These are phyloP conservation scores for Sander lucioperca DNA, from an alignment of 2,113 vertebrate genomes.

Conservation along the genomic window DNA sequence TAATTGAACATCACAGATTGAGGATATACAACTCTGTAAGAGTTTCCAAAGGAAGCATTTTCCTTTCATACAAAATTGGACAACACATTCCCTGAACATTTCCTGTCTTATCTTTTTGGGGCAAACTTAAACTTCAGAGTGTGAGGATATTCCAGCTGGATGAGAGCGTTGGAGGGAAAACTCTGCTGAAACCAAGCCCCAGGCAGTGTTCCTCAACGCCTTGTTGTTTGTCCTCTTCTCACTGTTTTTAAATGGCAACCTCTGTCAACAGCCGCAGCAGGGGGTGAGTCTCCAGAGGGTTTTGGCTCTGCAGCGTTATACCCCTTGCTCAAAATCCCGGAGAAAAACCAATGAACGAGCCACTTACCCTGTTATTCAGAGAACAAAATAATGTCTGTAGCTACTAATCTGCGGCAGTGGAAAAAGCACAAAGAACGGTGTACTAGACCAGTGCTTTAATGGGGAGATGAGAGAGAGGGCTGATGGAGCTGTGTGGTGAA, in stretches of 20 bases:
- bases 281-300: conserved; percentile 44
- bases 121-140: neutral
- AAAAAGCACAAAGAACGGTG: conserved; percentile 52
- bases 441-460: conserved; percentile 34
- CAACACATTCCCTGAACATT: conserved; percentile 14
- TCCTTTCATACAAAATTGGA: conserved; percentile 25
- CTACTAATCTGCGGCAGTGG: conserved; percentile 47
- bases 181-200: conserved; percentile 25
- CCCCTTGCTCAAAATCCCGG: conserved; percentile 61
- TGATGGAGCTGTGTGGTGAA: conserved; percentile 55
- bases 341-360: conserved; percentile 60
- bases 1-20: conserved; percentile 27
- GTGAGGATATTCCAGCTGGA: conserved; percentile 11
- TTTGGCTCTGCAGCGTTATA: conserved; percentile 36
- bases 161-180: conserved; percentile 12
- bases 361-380: conserved; percentile 72
- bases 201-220: conserved; percentile 22
- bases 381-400: conserved; percentile 62
- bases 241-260: conserved; percentile 65
- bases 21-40: conserved; percentile 14
- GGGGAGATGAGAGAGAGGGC: conserved; percentile 30
- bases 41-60: conserved; percentile 25
- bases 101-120: neutral
- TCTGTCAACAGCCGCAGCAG: conserved; percentile 67
- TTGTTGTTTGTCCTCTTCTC: conserved; percentile 53